Base-by-base conservation (phyloP, 2,888 invertebrate genomes). In the Leucoptera coffeella region DNA sequence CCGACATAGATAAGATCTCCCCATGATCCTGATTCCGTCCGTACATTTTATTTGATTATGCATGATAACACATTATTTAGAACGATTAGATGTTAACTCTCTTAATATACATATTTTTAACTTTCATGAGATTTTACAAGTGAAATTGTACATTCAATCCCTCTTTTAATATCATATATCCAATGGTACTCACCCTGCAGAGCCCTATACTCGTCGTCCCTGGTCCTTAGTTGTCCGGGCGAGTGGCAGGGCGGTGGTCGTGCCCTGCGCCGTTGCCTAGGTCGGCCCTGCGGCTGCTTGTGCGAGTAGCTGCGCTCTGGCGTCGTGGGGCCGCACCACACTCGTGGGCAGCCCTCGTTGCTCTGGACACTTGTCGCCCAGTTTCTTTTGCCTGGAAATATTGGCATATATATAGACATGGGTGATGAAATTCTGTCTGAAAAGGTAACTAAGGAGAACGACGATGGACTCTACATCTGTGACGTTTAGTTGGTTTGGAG, bases 151-250 rank as follows among this genome's bases (percentile, higher is more conserved):
- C 14, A n/a, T n/a, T 14, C 9, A n/a, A 23, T 3, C 14, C n/a
- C 4, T n/a, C 14, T 4, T 21, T 9, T 21, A 21, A 21, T 4
- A 23, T 23, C 14, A 23, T 8, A 12, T n/a, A n/a, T n/a, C n/a
- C n/a, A n/a, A n/a, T n/a, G n/a, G n/a, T n/a, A n/a, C n/a, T n/a
- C n/a, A n/a, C n/a, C n/a, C n/a, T n/a, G n/a, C n/a, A n/a, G n/a
- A n/a, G n/a, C n/a, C n/a, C n/a, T n/a, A n/a, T n/a, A n/a, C 9
- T 32, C 23, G 19, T 42, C 42, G n/a, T 24, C 1, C 32, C 36
- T n/a, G 25, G 38, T 25, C 14, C 39, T 34, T 28, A 58, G 45
- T 35, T 61, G 62, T 0, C 60, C 62, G 27, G 61, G 61, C 26
- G 60, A 60, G 29, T 54, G 50, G 22, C 49, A 45, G 31, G 30